Evolutionary conservation across 2,113 vertebrate genomes (phyloP).

Genomic region (Dolichotis patagonum): DNA sequence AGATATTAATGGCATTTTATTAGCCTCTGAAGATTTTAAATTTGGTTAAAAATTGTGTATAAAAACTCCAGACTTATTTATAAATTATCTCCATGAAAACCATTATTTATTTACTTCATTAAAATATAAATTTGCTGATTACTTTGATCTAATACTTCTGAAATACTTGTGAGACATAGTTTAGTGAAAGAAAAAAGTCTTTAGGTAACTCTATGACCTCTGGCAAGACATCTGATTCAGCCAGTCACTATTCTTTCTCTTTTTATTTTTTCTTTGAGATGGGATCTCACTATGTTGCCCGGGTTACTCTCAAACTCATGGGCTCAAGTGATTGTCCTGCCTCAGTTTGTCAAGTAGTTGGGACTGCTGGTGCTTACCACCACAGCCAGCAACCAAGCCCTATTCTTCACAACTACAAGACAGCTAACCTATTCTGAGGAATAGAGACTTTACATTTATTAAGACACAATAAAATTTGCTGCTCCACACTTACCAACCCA

Average conservation of each 20-base stretch:
- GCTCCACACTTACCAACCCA: neutral
- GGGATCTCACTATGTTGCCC: neutral
- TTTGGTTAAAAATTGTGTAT: neutral
- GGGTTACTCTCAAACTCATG: neutral
- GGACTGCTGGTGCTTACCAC: neutral
- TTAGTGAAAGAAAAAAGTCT: neutral
- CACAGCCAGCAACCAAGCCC: neutral
- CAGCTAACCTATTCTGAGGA: neutral
- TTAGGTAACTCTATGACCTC: neutral
- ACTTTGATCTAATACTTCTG: neutral
- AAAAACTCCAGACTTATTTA: neutral
- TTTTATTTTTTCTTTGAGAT: neutral
- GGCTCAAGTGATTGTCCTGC: neutral
- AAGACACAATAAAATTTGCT: neutral
- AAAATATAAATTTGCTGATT: slow-evolving; percentile 18
- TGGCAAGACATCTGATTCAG: neutral
- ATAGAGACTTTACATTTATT: neutral
- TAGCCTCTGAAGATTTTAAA: slow-evolving; percentile 23
- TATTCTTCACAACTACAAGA: neutral
- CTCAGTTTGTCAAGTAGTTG: neutral
- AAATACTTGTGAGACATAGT: neutral
- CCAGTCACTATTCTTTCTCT: neutral
- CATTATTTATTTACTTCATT: neutral
- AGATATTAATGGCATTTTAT: neutral
- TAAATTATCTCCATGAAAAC: neutral